phyloP scores from a whole-genome alignment of 2,797 vertebrate species.

The Galago senegalensis region DNA sequence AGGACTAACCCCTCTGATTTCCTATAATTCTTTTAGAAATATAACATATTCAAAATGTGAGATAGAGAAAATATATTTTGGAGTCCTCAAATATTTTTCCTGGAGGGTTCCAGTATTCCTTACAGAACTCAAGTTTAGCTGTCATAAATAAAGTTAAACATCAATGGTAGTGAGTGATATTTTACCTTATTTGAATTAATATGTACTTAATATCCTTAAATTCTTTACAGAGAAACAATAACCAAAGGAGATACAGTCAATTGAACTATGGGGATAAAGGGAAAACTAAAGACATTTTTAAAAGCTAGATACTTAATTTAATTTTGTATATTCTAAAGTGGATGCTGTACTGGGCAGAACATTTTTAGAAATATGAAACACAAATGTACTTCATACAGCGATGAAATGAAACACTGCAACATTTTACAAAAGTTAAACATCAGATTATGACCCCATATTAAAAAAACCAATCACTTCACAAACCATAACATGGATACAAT shows the following conservation, averaged over 20 bases:
- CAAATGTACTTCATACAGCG: slow-evolving; percentile 60
- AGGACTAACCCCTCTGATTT: neutral
- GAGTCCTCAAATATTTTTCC: neutral
- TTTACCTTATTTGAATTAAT: slow-evolving; percentile 24
- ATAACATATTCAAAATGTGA: neutral
- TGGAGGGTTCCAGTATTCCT: neutral
- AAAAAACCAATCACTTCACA: slow-evolving; percentile 66
- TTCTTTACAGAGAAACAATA: neutral
- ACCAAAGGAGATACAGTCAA: neutral
- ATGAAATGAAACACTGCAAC: slow-evolving; percentile 29
- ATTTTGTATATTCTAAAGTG: slow-evolving; percentile 34
- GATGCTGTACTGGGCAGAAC: neutral
- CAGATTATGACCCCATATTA: slow-evolving; percentile 48
- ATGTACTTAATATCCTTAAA: slow-evolving; percentile 5
- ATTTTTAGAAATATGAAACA: neutral
- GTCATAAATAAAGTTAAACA: slow-evolving; percentile 17
- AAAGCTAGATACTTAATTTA: slow-evolving; percentile 41
- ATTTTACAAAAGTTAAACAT: slow-evolving; percentile 72
- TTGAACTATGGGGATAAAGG: neutral
- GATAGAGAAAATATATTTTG: neutral
- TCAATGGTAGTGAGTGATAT: neutral
- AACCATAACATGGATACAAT: slow-evolving; percentile 72
- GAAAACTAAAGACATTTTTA: slow-evolving; percentile 30
- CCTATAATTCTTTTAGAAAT: slow-evolving; percentile 2
- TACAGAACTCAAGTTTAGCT: neutral